A percentile compares a stretch with the other conserved stretches of the same genome.
Evolutionary conservation across 92 coral and sea anemone genomes (phyloP).

Genomic region (Epizoanthus scotinus): DNA sequence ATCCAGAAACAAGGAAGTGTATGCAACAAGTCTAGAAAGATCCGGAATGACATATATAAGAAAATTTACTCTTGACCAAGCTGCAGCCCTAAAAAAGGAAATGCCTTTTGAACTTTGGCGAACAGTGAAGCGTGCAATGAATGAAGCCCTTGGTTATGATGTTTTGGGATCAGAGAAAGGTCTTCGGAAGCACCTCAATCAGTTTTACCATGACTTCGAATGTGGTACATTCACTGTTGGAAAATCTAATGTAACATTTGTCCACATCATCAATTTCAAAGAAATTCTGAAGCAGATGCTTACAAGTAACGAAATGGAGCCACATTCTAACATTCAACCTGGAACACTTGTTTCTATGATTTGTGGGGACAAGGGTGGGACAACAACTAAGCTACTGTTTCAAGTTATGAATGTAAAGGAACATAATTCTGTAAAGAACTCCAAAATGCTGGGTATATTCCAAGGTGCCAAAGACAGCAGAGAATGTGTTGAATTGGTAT

Average conservation of each 20-base stretch:
- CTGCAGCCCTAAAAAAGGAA: not conserved
- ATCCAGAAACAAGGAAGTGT: too few relatives aligned
- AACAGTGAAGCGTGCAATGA: not conserved
- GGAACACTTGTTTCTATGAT: too few relatives aligned
- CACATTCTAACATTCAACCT: too few relatives aligned
- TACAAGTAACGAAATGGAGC: too few relatives aligned
- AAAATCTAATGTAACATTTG: too few relatives aligned
- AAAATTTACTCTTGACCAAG: not conserved
- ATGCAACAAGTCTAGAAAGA: too few relatives aligned
- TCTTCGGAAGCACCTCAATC: not conserved
- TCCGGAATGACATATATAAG: too few relatives aligned
- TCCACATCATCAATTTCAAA: too few relatives aligned
- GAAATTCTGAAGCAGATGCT: too few relatives aligned
- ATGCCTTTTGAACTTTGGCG: slow-evolving; percentile 5
- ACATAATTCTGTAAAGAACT: slow-evolving; percentile 43
- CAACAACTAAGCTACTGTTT: slow-evolving; percentile 43
- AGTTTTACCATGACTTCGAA: too few relatives aligned
- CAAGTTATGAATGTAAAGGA: slow-evolving; percentile 43
- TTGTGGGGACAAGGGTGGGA: slow-evolving; percentile 48
- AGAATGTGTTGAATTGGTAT: not conserved
- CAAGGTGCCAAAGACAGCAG: slow-evolving; percentile 20
- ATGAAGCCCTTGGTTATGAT: not conserved
- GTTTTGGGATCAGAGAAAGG: not conserved
- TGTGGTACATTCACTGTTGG: too few relatives aligned
- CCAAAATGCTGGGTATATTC: slow-evolving; percentile 18